These are phyloP conservation scores for Microcaecilia unicolor DNA, from an alignment of 2,797 vertebrate genomes.

Conservation along the genomic window DNA sequence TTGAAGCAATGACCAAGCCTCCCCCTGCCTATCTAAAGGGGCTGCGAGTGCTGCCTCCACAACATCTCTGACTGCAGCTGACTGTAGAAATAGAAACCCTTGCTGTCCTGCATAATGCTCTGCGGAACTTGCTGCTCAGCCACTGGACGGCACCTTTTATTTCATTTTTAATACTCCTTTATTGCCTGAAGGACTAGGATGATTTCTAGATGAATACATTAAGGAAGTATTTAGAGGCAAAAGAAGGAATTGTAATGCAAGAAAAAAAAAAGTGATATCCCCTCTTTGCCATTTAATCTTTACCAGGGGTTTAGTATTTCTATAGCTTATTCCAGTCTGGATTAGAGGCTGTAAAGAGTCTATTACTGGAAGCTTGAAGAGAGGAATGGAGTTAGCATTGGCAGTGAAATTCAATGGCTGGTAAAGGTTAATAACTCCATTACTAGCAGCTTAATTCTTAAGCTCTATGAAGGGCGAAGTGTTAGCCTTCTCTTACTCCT, in stretches of 20 bases:
- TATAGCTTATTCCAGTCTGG: conserved; percentile 47
- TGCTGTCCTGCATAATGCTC: too few relatives aligned
- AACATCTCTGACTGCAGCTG: too few relatives aligned
- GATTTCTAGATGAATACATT: conserved; percentile 1
- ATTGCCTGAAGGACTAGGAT: too few relatives aligned
- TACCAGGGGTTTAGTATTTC: conserved; percentile 38
- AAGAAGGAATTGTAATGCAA: conserved; percentile 17
- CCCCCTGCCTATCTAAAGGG: too few relatives aligned
- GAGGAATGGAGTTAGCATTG: conserved; percentile 55
- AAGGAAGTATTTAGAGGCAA: background rate
- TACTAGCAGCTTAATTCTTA: conserved; percentile 80
- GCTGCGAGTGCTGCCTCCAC: too few relatives aligned
- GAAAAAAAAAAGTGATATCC: background rate
- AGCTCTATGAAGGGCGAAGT: conserved; percentile 76
- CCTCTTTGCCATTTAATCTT: conserved; percentile 20
- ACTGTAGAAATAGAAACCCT: too few relatives aligned
- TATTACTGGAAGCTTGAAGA: conserved; percentile 65
- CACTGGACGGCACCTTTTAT: too few relatives aligned
- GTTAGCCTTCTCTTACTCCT: conserved; percentile 92
- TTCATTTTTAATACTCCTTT: too few relatives aligned
- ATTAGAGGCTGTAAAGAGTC: conserved; percentile 71
- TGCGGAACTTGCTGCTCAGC: too few relatives aligned
- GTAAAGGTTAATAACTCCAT: conserved; percentile 96
- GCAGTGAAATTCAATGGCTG: conserved; percentile 53
- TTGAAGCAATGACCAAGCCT: too few relatives aligned